A percentile compares a stretch with the other conserved stretches of the same genome.
Conservation (phyloP, 2,113 vertebrate species). For the Rhinopomastus cyanomelas region DNA sequence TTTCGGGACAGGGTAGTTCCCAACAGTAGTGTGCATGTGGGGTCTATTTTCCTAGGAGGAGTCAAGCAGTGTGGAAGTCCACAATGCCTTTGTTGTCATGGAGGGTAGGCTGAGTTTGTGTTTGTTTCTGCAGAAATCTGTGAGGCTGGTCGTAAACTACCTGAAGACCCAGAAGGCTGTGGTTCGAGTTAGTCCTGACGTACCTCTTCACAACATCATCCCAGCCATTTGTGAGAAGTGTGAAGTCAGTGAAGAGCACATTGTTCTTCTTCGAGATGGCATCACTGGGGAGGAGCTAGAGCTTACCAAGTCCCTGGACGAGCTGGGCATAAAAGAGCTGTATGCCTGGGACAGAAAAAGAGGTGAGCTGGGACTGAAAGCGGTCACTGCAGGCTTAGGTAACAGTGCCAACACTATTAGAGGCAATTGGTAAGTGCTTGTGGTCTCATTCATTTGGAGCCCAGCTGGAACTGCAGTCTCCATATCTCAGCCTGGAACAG, state of each 20-base stretch:
- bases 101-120: not conserved
- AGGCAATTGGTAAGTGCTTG: not conserved
- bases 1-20: not conserved
- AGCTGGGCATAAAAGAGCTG: slow-evolving; percentile 89
- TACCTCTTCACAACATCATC: slow-evolving; percentile 83
- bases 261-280: slow-evolving; percentile 85
- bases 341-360: slow-evolving; percentile 88
- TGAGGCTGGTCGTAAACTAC: slow-evolving; percentile 95
- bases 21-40: not conserved
- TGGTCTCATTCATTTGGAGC: not conserved
- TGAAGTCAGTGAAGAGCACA: slow-evolving; percentile 84
- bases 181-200: slow-evolving; percentile 88
- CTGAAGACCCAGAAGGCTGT: slow-evolving; percentile 91
- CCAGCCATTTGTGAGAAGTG: slow-evolving; percentile 94
- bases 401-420: not conserved
- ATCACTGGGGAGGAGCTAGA: slow-evolving; percentile 85
- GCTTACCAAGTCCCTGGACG: slow-evolving; percentile 85
- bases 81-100: rapidly evolving
- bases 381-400: rapidly evolving
- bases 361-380: slow-evolving; percentile 77
- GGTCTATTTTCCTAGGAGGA: not conserved
- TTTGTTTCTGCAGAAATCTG: slow-evolving; percentile 82
- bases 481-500: rapidly evolving
- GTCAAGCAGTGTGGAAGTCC: not conserved
- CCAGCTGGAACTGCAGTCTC: not conserved